Evolutionary conservation across 2,888 invertebrate species (phyloP), one percentile per base, ranked within the genome.

Genomic region (Sarcophaga caerulescens): DNA sequence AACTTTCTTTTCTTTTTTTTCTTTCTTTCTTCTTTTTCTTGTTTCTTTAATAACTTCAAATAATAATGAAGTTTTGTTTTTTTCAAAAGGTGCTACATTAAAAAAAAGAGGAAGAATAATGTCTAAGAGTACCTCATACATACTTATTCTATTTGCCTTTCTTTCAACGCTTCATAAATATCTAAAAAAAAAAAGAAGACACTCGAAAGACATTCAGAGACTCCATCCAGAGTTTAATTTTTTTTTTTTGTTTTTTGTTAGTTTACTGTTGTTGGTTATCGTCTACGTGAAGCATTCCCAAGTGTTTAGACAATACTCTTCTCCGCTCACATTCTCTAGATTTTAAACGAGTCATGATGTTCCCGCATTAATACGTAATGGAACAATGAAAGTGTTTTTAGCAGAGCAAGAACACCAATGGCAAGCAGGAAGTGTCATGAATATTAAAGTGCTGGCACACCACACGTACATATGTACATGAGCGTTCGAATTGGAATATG

Each of bases 301-400:
- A 60, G 17, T 23, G n/a, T 14, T 12, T 23, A 69, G 21, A 60
- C 60, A 19, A n/a, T 60, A 19, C 19, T 60, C 3, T 19, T 19
- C 21, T 17, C 10, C 17, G n/a, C n/a, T n/a, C 17, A 57, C 57
- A 57, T 57, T 17, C 17, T 57, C 57, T 14, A 35, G 10, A 35
- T 35, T 68, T 66, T 47, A 68, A 60, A 5, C 52, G 52, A 35
- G 65, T 75, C 74, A 74, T 68, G 52, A 14, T 14, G 11, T 81
- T 45, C 21, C 76, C 17, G 57, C 52, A 81, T 47, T 81, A 75
- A 59, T 75, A 52, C 59, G 23, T 76, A 57, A 17, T 47, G 47
- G 12, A 69, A 70, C 75, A 81, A 75, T 81, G 69, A 81, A 75
- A 70, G 73, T 80, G 60, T 71, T 63, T 81, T 57, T 76, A 52